Evolutionary conservation across 2,113 vertebrate genomes (phyloP).

Genomic region (Mixornis gularis): DNA sequence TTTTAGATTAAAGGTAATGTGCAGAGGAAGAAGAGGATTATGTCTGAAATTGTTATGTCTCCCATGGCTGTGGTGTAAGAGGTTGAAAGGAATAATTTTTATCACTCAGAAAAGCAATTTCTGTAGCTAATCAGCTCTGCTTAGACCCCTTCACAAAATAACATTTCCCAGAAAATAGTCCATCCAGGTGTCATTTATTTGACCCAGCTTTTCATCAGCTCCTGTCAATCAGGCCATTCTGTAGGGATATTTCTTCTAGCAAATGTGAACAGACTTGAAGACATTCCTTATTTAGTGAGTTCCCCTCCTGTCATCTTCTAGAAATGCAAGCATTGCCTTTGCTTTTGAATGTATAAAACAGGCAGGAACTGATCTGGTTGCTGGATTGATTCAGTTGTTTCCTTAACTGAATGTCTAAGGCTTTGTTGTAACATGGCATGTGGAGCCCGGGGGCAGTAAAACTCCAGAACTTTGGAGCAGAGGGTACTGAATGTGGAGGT

Average conservation of each 20-base stretch:
- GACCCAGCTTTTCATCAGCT: background rate
- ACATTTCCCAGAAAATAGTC: background rate
- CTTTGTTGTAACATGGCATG: fast-evolving
- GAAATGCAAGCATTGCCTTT: background rate
- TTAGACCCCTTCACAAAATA: background rate
- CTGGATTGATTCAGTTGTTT: background rate
- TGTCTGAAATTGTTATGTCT: background rate
- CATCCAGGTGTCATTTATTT: background rate
- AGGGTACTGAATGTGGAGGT: background rate
- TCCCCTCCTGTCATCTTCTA: background rate
- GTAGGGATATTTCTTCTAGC: background rate
- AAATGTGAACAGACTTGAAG: background rate
- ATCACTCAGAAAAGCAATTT: conserved; percentile 14
- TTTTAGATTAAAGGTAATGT: background rate
- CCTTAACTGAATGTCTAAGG: background rate
- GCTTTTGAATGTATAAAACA: background rate
- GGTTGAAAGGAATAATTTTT: background rate
- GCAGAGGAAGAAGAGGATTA: background rate
- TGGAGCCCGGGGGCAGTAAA: background rate
- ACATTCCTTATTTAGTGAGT: background rate
- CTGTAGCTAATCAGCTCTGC: background rate
- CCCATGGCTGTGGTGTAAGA: background rate
- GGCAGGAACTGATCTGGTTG: background rate
- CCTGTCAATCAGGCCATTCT: background rate
- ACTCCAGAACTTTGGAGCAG: background rate